Base-by-base conservation (phyloP, 2,888 invertebrate genomes). In the Aspidapion aeneum region DNA sequence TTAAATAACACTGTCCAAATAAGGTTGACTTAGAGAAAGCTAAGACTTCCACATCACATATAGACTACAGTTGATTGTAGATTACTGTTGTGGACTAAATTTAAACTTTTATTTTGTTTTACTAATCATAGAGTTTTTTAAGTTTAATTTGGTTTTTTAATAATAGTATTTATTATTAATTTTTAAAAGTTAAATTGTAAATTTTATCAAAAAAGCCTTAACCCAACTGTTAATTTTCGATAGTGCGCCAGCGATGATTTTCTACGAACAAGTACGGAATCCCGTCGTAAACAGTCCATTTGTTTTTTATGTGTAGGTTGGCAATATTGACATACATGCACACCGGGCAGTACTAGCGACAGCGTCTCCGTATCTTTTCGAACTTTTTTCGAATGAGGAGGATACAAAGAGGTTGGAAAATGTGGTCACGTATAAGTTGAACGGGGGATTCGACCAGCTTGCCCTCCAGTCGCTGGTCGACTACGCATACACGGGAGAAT, bases 281-380 rank as follows among this genome's bases (percentile, higher is more conserved):
- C 35, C 12, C 12, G 51, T 20, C n/a, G 20, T 52, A 57, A 52
- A 7, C 52, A 21, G 59, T 57, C 61, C 62, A 58, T 64, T 71
- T 72, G 69, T 71, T 71, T 72, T 68, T 68, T 69, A 66, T 21
- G 63, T 69, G 61, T 77, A 87, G 87, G 85, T 88, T 71, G 89
- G 86, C 56, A 87, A 84, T 71, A 83, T 84, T 49, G 93, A 93
- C 78, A 84, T 90, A 58, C 86, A 87, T 68, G 90, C 89, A 16
- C 94, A 94, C 79, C 84, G 90, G 71, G 91, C 91, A 58, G 90
- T 93, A 64, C 82, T 93, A 72, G 92, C 91, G 2, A 89, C 91
- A 70, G 88, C 88, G 57, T 90, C 91, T 70, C 89, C 90, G 2
- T 88, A 89, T 78, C 83, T 93, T 68, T 88, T 92, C 75, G 89